Evolutionary conservation across 2,797 vertebrate genomes (phyloP), one percentile per base, ranked within the genome.

Genomic region (Brachymystax lenok): DNA sequence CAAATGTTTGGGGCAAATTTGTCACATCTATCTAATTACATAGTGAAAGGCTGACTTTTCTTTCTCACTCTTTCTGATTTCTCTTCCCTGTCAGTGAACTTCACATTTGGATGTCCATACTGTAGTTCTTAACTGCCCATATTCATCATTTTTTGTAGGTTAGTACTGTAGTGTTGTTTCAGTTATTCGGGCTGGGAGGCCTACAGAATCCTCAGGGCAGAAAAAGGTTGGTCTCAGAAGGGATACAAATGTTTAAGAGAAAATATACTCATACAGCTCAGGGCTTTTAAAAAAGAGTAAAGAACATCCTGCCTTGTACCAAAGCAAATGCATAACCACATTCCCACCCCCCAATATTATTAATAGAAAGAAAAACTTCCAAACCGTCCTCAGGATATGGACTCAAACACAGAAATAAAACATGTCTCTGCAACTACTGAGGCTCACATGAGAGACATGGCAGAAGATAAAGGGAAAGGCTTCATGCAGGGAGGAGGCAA

Each of bases 401-500:
- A 92, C 92, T 93, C 90, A 88, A 91, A 90, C 71, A 52, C 91
- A 92, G 86, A 90, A 89, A 92, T 92, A 85, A 93, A 92, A 91
- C 89, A 87, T 82, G 84, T 86, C 85, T 82, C 27, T 79, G 86
- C 88, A 90, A 88, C 91, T 92, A 92, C 82, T 87, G 92, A 92
- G 92, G 87, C 90, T 79, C 87, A 92, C 93, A 93, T 94, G 86
- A 94, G 92, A 95, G 88, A 90, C 85, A 91, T 93, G 93, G 94
- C 94, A 94, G 78, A 80, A 90, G 94, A 94, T 94, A 83, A 94
- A 94, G 92, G 92, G 85, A 92, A 92, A 91, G 89, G 89, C 89
- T 92, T 89, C 84, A 92, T 83, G 86, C 86, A 89, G 71, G 86
- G 77, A 90, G 89, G 91, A 93, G 59, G 59, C 59, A 91, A 93